Conservation (phyloP, 1,140 invertebrate genomes). For the Caenorhabditis latens region DNA sequence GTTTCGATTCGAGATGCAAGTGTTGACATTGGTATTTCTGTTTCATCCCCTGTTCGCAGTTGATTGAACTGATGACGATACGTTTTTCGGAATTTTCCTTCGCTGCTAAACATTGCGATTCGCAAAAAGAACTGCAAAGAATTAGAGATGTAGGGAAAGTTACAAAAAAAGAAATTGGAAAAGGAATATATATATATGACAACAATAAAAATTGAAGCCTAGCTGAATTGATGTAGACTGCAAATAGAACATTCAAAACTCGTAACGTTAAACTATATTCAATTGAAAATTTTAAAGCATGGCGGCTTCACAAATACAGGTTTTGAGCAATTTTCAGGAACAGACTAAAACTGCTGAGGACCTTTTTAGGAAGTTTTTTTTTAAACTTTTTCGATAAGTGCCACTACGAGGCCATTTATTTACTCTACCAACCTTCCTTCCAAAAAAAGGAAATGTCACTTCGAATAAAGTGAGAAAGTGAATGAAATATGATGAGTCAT, state of each 20-base stretch:
- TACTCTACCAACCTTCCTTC: slow-evolving; percentile 19
- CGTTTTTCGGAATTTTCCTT: slow-evolving; percentile 38
- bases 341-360: too few relatives aligned
- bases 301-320: too few relatives aligned
- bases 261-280: too few relatives aligned
- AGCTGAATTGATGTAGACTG: too few relatives aligned
- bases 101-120: slow-evolving; percentile 23
- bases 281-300: too few relatives aligned
- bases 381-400: not conserved
- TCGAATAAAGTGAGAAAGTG: slow-evolving; percentile 33
- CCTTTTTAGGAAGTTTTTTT: too few relatives aligned
- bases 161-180: not conserved
- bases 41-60: slow-evolving; percentile 8
- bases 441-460: not conserved
- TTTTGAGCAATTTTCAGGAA: too few relatives aligned
- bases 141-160: not conserved
- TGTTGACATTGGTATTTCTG: slow-evolving; percentile 48
- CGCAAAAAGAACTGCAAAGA: not conserved
- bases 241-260: too few relatives aligned
- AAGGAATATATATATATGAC: not conserved
- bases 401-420: slow-evolving; percentile 23
- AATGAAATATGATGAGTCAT: slow-evolving; percentile 36
- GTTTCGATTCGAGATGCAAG: slow-evolving; percentile 42
- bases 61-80: slow-evolving; percentile 43
- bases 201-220: too few relatives aligned